Base-by-base conservation (phyloP, 2,113 vertebrate species). In the Ochotona curzoniae region DNA sequence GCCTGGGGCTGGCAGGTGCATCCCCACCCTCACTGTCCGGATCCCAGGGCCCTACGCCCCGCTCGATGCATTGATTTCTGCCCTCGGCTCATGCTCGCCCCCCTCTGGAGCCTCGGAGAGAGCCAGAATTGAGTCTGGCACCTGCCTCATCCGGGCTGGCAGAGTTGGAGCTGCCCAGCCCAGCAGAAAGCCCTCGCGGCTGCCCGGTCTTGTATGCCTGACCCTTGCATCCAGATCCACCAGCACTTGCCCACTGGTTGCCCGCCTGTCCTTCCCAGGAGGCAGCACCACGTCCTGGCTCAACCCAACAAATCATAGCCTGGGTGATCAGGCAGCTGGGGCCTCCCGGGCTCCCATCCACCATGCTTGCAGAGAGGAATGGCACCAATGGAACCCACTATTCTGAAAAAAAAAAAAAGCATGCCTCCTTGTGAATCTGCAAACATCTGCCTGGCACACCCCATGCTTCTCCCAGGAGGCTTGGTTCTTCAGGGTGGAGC, bases 111-210 rank as follows among this genome's bases (percentile, higher is more conserved):
- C 93, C 63, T 14, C 57, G 61, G 92, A 63, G 74, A 64, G 47
- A 81, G 87, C 79, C 30, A 85, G 93, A 90, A 91, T 7, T 63
- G 64, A 66, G 85, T 38, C 93, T 96, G 94, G 95, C 92, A 89
- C 86, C 89, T 35, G 30, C 73, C 60, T 81, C 38, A 20, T 79
- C 89, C 5, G 82, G 93, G 90, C 66, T 89, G 96, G 94, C 96
- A 96, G 69, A 60, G 83, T 18, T 1, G 1, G 66, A 76, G 87
- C 80, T 61, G 75, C 14, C 51, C 30, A 0, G 80, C 82, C 83
- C 44, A 69, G 75, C 8, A 21, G 82, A 89, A 87, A 60, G 21
- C 18, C 83, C 70, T 88, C 93, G 85, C 47, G 0, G 90, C 82
- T 90, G 93, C 87, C 83, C 75, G 23, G 75, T 75, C 73, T 75